Conservation (phyloP, 2,113 vertebrate species). For the Fulmarus glacialis region DNA sequence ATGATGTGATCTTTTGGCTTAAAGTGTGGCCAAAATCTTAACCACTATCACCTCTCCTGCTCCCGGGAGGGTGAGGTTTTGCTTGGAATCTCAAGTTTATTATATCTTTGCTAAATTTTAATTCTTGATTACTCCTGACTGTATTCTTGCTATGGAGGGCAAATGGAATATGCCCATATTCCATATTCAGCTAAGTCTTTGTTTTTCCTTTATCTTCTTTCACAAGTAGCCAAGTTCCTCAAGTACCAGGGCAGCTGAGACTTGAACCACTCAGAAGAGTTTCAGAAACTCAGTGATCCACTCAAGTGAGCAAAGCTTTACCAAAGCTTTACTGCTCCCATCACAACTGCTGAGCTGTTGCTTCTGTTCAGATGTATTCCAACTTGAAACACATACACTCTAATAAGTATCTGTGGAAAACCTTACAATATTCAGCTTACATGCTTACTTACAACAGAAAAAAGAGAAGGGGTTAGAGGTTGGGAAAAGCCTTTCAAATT, state of each 20-base stretch:
- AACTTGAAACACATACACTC: background rate
- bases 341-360: background rate
- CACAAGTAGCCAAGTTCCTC: background rate
- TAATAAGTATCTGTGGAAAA: background rate
- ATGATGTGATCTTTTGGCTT: background rate
- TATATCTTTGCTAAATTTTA: background rate
- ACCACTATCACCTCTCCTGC: background rate
- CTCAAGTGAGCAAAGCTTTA: constrained; percentile 34
- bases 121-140: background rate
- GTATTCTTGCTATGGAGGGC: background rate
- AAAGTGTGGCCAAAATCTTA: background rate
- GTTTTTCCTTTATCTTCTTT: background rate
- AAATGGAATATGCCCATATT: background rate
- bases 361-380: constrained; percentile 33
- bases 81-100: background rate
- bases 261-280: background rate
- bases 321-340: background rate
- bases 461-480: background rate
- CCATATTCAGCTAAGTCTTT: background rate
- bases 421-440: background rate
- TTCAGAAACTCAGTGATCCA: constrained; percentile 48
- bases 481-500: background rate
- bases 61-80: background rate
- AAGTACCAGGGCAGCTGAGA: background rate
- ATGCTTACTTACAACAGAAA: background rate